Evolutionary conservation across 2,888 invertebrate genomes (phyloP).

Genomic region (Xestia xanthographa): DNA sequence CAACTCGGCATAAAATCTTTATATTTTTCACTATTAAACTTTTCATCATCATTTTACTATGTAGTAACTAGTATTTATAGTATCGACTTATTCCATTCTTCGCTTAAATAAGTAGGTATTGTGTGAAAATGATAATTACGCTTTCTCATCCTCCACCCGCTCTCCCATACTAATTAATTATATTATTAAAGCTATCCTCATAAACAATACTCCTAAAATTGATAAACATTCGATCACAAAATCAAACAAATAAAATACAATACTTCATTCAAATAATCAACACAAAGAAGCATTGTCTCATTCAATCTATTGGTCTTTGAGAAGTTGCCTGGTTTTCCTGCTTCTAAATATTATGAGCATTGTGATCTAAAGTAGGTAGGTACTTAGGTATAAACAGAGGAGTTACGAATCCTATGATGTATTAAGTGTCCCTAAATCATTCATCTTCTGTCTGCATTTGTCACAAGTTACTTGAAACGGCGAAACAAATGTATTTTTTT

Average conservation of each 20-base stretch:
- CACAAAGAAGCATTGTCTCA: constrained; percentile 58
- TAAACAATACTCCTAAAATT: constrained; percentile 32
- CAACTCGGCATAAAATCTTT: background rate
- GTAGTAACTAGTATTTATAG: background rate
- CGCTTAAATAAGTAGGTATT: too few species aligned
- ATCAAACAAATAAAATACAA: constrained; percentile 36
- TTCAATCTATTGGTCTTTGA: constrained; percentile 37
- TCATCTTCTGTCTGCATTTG: background rate
- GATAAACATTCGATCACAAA: constrained; percentile 32
- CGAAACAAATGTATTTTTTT: background rate
- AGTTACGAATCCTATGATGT: background rate
- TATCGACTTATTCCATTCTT: background rate
- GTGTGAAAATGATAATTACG: background rate
- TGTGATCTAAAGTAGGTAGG: background rate
- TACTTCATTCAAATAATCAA: constrained; percentile 50
- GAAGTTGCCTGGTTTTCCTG: constrained; percentile 13
- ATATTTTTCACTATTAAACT: background rate
- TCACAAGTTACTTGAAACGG: background rate
- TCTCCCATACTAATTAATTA: background rate
- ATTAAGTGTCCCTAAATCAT: background rate
- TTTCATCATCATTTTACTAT: background rate
- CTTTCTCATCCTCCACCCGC: background rate
- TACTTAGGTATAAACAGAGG: constrained; percentile 13
- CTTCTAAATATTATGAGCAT: constrained; percentile 34
- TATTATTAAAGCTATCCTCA: constrained; percentile 17